Conservation (phyloP, 2,113 vertebrate genomes). For the Myxocyprinus asiaticus region DNA sequence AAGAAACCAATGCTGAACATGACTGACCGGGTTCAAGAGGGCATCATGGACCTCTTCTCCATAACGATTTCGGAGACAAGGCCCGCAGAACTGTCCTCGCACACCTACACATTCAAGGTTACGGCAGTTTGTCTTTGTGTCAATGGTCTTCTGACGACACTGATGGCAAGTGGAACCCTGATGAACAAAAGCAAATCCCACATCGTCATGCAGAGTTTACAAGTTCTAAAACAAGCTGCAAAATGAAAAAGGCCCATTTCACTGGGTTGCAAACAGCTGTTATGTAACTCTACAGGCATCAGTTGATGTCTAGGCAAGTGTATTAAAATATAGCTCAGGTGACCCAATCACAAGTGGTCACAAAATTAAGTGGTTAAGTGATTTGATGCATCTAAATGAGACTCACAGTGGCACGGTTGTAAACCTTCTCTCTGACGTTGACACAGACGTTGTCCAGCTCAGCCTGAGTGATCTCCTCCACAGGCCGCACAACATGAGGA, state of each 20-base stretch:
- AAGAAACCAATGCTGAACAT: not conserved
- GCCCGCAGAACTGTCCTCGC: slow-evolving; percentile 95
- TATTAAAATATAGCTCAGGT: no score
- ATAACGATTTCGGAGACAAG: slow-evolving; percentile 93
- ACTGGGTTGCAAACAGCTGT: not conserved
- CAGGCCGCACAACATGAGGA: slow-evolving; percentile 86
- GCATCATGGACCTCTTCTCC: slow-evolving; percentile 91
- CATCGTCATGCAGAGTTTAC: not conserved
- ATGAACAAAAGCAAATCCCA: not conserved
- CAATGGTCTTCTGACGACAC: slow-evolving; percentile 93
- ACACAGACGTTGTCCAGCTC: slow-evolving; percentile 86
- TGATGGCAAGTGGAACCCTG: slow-evolving; percentile 97
- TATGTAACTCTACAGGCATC: no score
- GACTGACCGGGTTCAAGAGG: slow-evolving; percentile 85
- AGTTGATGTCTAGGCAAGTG: no score
- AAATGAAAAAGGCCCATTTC: not conserved
- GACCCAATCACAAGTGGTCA: no score
- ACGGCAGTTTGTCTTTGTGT: slow-evolving; percentile 95
- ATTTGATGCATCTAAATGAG: not conserved
- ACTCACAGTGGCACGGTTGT: slow-evolving; percentile 84
- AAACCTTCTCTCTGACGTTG: slow-evolving; percentile 87
- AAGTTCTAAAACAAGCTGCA: not conserved
- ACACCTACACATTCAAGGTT: slow-evolving; percentile 89
- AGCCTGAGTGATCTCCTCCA: slow-evolving; percentile 85
- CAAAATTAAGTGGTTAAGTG: no score